Evolutionary conservation across 30 jellyfish, hydroid and myxozoan species (phyloP).

Genomic region (Pelagia noctiluca): DNA sequence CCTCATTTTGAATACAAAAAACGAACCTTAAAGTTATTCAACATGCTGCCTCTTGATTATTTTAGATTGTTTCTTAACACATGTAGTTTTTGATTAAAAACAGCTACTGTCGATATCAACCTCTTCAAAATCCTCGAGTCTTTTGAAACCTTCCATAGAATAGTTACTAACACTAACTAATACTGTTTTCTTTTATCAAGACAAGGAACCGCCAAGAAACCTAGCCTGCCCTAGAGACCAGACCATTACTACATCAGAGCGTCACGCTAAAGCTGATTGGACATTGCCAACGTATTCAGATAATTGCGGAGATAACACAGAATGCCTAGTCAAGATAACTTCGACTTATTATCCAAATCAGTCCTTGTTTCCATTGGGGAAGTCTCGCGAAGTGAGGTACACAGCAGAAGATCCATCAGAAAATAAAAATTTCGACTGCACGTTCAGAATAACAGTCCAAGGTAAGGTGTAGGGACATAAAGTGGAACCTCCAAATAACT

Average conservation of each 20-base stretch:
- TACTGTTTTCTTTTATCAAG: too few relatives aligned
- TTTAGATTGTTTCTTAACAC: too few relatives aligned
- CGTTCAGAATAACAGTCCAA: conserved; percentile 68
- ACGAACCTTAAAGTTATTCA: too few relatives aligned
- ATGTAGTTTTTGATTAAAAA: too few relatives aligned
- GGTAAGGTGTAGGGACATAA: conserved; percentile 45
- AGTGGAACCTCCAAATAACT: too few relatives aligned
- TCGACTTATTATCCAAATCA: conserved; percentile 31
- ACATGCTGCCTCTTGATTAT: too few relatives aligned
- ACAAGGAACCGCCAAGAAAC: conserved; percentile 65
- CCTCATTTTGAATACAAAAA: too few relatives aligned
- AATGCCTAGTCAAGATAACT: conserved; percentile 51
- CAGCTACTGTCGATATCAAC: too few relatives aligned
- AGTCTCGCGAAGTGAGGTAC: conserved; percentile 47
- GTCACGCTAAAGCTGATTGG: conserved; percentile 50
- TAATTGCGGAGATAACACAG: conserved; percentile 80
- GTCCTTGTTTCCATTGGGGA: conserved; percentile 19
- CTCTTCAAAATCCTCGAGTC: too few relatives aligned
- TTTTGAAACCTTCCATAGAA: too few relatives aligned
- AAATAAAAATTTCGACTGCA: conserved; percentile 78
- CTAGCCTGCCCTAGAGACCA: conserved; percentile 65
- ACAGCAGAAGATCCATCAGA: conserved; percentile 84
- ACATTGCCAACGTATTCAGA: conserved; percentile 68
- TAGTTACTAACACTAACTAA: too few relatives aligned
- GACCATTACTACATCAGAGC: conserved; percentile 48